Conservation (phyloP, 2,113 vertebrate species). For the Benitochromis conjunctus region DNA sequence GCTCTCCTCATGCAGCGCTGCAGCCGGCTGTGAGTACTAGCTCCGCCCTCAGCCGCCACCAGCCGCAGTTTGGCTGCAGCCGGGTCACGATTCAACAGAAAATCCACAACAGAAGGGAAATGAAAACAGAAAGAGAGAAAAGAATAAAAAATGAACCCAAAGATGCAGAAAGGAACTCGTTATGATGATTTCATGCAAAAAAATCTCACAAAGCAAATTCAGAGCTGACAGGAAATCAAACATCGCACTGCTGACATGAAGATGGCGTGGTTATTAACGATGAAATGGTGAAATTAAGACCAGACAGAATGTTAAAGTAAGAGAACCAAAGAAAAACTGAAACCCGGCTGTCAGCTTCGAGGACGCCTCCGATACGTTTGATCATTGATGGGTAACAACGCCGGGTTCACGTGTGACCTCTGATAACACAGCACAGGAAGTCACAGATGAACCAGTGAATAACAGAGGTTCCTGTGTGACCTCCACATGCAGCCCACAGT, state of each 20-base stretch:
- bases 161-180: constrained; percentile 30
- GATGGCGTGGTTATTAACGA: background rate
- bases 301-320: background rate
- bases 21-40: constrained; percentile 45
- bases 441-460: background rate
- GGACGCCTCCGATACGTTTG: background rate
- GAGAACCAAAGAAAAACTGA: background rate
- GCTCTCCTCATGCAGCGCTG: constrained; percentile 62
- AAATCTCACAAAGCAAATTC: constrained; percentile 15
- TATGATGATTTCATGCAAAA: constrained; percentile 48
- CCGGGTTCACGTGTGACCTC: background rate
- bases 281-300: constrained; percentile 28
- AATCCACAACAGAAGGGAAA: background rate
- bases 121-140: background rate
- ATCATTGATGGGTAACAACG: rapidly evolving
- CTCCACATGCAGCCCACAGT: background rate
- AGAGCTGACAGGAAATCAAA: constrained; percentile 8
- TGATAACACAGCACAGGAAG: background rate
- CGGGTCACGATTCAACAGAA: constrained; percentile 2
- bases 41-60: constrained; percentile 22
- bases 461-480: background rate
- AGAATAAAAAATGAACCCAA: background rate
- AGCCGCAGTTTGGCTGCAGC: constrained; percentile 56
- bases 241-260: background rate
- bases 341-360: background rate